phyloP scores from a whole-genome alignment of 2,888 invertebrate genomes.

The Cetonia aurata region DNA sequence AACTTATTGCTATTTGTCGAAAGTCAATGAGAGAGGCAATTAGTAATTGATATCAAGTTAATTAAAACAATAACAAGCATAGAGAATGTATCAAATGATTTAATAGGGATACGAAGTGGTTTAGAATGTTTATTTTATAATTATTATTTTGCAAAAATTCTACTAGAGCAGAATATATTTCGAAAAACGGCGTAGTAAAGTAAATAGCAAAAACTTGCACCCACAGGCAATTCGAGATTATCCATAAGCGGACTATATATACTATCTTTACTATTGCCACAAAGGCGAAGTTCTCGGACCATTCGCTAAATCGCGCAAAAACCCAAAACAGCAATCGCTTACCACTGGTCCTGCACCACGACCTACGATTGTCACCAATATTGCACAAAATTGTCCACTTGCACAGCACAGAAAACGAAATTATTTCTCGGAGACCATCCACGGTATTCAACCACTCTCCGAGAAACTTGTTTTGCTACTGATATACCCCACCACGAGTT shows the following conservation, averaged over 20 bases:
- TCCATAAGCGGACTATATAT: background rate
- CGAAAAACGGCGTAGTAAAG: constrained; percentile 42
- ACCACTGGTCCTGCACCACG: constrained; percentile 12
- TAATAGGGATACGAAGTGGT: too few species aligned
- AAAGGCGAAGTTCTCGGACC: background rate
- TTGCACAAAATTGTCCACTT: constrained; percentile 40
- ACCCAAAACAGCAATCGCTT: constrained; percentile 14
- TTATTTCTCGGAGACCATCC: constrained; percentile 43
- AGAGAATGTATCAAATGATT: background rate
- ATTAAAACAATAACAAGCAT: constrained; percentile 19
- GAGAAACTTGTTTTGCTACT: constrained; percentile 58
- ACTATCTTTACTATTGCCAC: too few species aligned
- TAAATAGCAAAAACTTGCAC: constrained; percentile 28
- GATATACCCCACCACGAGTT: constrained; percentile 49
- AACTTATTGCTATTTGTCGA: background rate
- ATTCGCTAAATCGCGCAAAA: background rate
- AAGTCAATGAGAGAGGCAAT: background rate
- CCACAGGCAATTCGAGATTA: constrained; percentile 42
- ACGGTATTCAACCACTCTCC: constrained; percentile 54
- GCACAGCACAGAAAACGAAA: constrained; percentile 42
- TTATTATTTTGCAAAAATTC: too few species aligned
- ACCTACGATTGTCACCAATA: constrained; percentile 9
- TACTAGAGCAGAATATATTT: constrained; percentile 23
- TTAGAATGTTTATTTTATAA: too few species aligned
- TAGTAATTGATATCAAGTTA: constrained; percentile 37